A percentile compares a stretch with the other conserved stretches of the same genome.
These are phyloP conservation scores for Brachynemurus nebulosus DNA, from an alignment of 2,888 invertebrate genomes.

Conservation along the genomic window DNA sequence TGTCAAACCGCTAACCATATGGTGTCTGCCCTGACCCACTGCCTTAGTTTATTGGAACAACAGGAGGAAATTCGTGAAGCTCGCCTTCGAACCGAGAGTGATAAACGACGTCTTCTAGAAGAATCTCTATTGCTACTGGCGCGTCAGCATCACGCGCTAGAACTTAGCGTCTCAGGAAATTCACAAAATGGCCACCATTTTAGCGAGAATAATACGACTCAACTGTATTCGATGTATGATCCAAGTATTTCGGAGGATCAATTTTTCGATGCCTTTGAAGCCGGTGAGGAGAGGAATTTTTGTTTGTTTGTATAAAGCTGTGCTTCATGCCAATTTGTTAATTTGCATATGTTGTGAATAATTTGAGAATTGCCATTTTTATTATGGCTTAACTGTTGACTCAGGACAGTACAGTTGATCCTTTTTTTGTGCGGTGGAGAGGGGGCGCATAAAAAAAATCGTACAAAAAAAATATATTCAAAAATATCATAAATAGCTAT, in stretches of 20 bases:
- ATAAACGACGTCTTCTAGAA: constrained; percentile 49
- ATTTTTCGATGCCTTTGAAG: constrained; percentile 30
- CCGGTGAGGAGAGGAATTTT: too few species aligned
- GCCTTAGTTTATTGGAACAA: constrained; percentile 47
- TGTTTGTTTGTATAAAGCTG: too few species aligned
- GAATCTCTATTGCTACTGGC: constrained; percentile 52
- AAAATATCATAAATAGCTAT: too few species aligned
- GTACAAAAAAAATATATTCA: too few species aligned
- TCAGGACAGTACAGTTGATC: too few species aligned
- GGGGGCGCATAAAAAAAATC: too few species aligned
- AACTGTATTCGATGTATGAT: constrained; percentile 1
- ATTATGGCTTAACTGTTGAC: too few species aligned
- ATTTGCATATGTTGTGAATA: too few species aligned
- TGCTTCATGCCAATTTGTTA: too few species aligned
- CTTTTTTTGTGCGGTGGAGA: too few species aligned
- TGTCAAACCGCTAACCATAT: constrained; percentile 43
- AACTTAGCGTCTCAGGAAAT: constrained; percentile 37
- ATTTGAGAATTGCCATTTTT: too few species aligned
- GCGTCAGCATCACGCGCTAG: constrained; percentile 50
- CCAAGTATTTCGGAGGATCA: constrained; percentile 28
- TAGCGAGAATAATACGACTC: background rate
- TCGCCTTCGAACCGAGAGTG: constrained; percentile 33
- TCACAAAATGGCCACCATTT: constrained; percentile 2
- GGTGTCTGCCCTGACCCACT: constrained; percentile 41
- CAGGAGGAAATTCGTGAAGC: constrained; percentile 41